Evolutionary conservation across 2,888 invertebrate species (phyloP).

Genomic region (Gymnoscelis rufifasciata): DNA sequence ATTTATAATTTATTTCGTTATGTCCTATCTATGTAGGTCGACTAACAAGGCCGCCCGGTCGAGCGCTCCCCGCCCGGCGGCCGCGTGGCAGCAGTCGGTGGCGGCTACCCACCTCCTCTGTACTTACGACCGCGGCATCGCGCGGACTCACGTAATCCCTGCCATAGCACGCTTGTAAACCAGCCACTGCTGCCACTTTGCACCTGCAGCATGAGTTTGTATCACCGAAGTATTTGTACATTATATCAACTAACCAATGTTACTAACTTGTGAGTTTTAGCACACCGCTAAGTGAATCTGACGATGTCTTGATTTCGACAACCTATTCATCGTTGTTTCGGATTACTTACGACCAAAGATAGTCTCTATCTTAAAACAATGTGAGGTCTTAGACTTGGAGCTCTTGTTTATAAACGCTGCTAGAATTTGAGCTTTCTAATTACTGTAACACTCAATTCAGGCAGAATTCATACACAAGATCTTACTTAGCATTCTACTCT

Average conservation of each 20-base stretch:
- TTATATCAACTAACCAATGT: conserved; percentile 25
- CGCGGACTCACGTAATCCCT: background rate
- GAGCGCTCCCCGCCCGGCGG: conserved; percentile 3
- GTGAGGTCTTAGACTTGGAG: background rate
- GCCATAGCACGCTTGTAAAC: background rate
- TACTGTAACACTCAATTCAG: background rate
- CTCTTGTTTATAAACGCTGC: conserved; percentile 1
- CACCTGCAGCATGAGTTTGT: conserved; percentile 25
- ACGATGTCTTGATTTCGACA: conserved; percentile 22
- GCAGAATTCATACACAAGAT: conserved; percentile 1
- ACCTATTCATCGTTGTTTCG: conserved; percentile 9
- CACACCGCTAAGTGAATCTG: conserved; percentile 20
- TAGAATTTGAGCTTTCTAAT: background rate
- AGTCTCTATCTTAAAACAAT: conserved; percentile 7
- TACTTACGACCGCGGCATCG: background rate
- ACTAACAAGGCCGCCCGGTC: conserved; percentile 34
- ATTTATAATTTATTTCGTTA: conserved; percentile 77
- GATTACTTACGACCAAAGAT: conserved; percentile 7
- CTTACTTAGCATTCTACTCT: background rate
- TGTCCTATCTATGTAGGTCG: conserved; percentile 75
- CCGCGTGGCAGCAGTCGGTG: conserved; percentile 10
- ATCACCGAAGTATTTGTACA: conserved; percentile 29
- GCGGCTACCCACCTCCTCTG: background rate
- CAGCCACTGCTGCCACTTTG: conserved; percentile 18
- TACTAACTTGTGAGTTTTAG: conserved; percentile 15